Conservation (phyloP, 2,888 invertebrate species). For the Protonemura montana region DNA sequence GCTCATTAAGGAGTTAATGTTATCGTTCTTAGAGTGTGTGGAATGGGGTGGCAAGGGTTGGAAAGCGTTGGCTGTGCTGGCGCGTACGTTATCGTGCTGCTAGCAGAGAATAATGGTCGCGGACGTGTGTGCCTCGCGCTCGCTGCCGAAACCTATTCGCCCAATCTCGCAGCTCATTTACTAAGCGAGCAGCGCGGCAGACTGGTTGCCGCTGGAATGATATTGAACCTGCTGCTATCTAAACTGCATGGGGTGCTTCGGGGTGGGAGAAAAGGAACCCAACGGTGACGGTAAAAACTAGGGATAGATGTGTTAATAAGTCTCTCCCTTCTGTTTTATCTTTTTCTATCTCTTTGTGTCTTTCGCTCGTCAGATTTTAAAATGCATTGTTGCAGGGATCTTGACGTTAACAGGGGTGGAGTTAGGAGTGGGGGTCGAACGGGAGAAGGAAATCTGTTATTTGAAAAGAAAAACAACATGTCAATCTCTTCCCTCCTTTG, state of each 20-base stretch:
- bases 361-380: not conserved
- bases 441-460: constrained; percentile 7
- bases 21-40: not conserved
- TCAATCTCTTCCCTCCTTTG: not conserved
- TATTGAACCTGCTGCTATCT: not conserved
- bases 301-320: not conserved
- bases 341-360: not conserved
- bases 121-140: not conserved
- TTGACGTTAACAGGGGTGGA: not conserved
- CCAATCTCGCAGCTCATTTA: not conserved
- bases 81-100: not conserved
- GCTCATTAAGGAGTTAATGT: constrained; percentile 36
- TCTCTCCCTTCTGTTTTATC: not conserved
- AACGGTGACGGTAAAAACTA: not conserved
- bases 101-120: not conserved
- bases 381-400: not conserved
- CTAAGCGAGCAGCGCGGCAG: constrained; percentile 9
- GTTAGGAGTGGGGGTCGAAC: not conserved
- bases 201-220: not conserved
- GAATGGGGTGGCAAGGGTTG: not conserved
- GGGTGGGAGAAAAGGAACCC: not conserved
- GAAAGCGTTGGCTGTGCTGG: not conserved
- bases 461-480: not conserved
- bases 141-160: not conserved
- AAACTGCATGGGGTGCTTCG: not conserved